Percentiles rank a stretch among this genome's conserved stretches.
Conservation (phyloP, 2,113 vertebrate genomes). For the Danionella cerebrum region DNA sequence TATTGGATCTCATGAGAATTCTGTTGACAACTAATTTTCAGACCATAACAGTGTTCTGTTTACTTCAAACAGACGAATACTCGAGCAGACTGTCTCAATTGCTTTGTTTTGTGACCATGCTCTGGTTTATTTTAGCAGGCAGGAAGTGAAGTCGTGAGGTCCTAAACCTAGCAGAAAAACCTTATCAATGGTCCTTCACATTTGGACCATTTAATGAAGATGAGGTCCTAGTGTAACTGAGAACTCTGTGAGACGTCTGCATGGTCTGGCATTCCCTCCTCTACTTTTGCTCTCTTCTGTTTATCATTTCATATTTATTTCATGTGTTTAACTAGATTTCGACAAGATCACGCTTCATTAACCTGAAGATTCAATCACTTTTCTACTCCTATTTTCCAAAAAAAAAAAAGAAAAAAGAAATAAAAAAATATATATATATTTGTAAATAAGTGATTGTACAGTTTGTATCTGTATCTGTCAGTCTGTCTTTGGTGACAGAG, state of each 20-base stretch:
- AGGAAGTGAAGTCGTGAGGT: neutral
- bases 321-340: conserved; percentile 61
- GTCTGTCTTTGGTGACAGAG: conserved; percentile 84
- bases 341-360: conserved; percentile 63
- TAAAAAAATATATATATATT: conserved; percentile 69
- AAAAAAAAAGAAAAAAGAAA: conserved; percentile 62
- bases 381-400: conserved; percentile 75
- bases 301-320: conserved; percentile 43
- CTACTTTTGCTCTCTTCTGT: conserved; percentile 40
- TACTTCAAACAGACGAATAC: neutral
- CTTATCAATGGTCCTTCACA: conserved; percentile 45
- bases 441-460: conserved; percentile 83
- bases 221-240: conserved; percentile 45
- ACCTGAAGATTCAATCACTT: conserved; percentile 72
- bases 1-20: neutral
- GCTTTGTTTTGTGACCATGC: conserved; percentile 5
- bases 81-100: neutral
- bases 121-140: neutral
- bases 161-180: conserved; percentile 31
- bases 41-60: no score
- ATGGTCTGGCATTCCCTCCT: conserved; percentile 46
- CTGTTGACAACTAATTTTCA: no score
- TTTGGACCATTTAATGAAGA: conserved; percentile 50
- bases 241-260: conserved; percentile 46
- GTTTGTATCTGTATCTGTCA: conserved; percentile 88